Evolutionary conservation across 2,113 vertebrate genomes (phyloP).

Genomic region (Actenoides lindsayi): DNA sequence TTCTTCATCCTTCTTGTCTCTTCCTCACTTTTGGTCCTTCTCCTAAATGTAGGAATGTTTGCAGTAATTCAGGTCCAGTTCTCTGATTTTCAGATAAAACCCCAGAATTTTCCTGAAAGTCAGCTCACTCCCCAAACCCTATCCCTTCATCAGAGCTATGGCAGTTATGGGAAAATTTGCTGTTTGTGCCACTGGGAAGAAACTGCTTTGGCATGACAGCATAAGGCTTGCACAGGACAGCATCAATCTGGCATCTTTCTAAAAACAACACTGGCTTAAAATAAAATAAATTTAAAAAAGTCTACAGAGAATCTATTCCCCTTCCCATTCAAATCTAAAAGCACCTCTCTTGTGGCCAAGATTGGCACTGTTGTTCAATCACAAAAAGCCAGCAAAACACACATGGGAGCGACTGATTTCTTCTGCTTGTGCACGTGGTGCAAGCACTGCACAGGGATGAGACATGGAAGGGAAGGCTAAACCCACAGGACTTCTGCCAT

Average conservation of each 20-base stretch:
- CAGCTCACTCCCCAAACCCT: neutral
- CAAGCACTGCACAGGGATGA: neutral
- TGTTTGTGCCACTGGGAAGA: slow-evolving; percentile 3
- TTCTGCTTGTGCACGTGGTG: neutral
- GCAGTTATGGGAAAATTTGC: slow-evolving; percentile 6
- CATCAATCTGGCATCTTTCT: neutral
- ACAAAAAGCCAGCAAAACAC: slow-evolving; percentile 12
- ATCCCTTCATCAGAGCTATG: neutral
- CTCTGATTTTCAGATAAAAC: neutral
- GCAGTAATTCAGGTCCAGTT: slow-evolving; percentile 9
- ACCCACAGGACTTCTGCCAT: neutral
- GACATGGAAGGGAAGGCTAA: neutral
- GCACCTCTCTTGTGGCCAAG: neutral
- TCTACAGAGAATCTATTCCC: neutral
- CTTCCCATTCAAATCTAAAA: neutral
- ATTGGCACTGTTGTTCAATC: neutral
- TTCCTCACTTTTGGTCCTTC: neutral
- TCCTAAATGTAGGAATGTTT: slow-evolving; percentile 26
- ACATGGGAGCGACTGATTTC: neutral
- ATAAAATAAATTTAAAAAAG: neutral
- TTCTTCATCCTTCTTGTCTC: neutral
- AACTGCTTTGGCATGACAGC: slow-evolving; percentile 43
- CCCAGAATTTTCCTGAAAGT: neutral
- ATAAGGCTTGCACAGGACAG: slow-evolving; percentile 17
- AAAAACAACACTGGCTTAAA: slow-evolving; percentile 6